phyloP scores from a whole-genome alignment of 2,113 vertebrate genomes.

The Ceyx cyanopectus region DNA sequence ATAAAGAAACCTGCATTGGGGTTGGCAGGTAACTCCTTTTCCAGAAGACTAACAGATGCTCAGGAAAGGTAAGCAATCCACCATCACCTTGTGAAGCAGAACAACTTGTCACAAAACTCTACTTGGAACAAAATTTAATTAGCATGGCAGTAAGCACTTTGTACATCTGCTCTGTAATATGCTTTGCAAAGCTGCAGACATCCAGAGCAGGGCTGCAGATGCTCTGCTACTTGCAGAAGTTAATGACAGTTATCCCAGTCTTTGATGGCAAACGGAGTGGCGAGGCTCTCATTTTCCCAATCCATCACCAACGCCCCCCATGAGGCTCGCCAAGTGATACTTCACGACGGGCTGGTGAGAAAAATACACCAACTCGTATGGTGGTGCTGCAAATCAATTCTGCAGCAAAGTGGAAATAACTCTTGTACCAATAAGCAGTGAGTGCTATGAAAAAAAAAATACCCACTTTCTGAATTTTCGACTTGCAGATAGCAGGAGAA shows the following conservation, averaged over 20 bases:
- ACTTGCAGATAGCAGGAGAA: constrained; percentile 89
- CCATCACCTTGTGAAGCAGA: not conserved
- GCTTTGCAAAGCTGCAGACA: constrained; percentile 48
- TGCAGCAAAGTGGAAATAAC: constrained; percentile 83
- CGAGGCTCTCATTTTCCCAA: constrained; percentile 58
- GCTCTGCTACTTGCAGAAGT: constrained; percentile 47
- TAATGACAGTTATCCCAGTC: constrained; percentile 74
- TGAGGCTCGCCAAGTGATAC: constrained; percentile 65
- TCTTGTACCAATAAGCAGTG: constrained; percentile 79
- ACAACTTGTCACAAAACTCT: not conserved
- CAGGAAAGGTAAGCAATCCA: not conserved
- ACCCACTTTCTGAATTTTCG: constrained; percentile 80
- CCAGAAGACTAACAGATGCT: not conserved
- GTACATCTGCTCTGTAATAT: constrained; percentile 50
- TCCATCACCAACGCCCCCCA: constrained; percentile 62
- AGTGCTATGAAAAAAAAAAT: constrained; percentile 78
- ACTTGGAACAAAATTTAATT: constrained; percentile 5
- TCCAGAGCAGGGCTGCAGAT: constrained; percentile 60
- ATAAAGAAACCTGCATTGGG: not conserved
- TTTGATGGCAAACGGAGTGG: constrained; percentile 59
- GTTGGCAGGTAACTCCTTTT: not conserved
- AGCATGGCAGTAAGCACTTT: not conserved
- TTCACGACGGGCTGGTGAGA: constrained; percentile 81
- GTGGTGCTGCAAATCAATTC: constrained; percentile 89
- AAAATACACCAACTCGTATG: constrained; percentile 91